Percentiles rank a stretch among this genome's conserved stretches.
These are phyloP conservation scores for Oncorhynchus tshawytscha DNA, from an alignment of 2,113 vertebrate species.

Conservation along the genomic window DNA sequence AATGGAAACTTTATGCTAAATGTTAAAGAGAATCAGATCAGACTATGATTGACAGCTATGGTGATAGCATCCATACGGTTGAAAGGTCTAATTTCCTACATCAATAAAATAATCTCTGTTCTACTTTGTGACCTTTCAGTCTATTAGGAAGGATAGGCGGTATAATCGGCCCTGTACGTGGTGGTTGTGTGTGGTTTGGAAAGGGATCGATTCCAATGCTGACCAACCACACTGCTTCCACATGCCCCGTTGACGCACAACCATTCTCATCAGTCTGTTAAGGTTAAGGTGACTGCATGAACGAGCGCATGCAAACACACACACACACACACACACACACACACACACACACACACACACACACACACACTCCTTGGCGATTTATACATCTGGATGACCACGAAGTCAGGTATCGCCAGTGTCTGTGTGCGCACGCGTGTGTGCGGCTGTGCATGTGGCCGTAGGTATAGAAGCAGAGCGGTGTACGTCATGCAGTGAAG, in stretches of 20 bases:
- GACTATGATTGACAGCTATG: not conserved
- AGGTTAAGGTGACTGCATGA: constrained; percentile 50
- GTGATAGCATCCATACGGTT: not conserved
- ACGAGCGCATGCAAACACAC: constrained; percentile 29
- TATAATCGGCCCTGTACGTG: not conserved
- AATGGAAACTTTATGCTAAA: not conserved
- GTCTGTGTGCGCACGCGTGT: not conserved
- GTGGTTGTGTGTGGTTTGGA: not conserved
- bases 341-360: not conserved
- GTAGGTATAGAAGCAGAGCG: too few relatives aligned
- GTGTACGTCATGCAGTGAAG: too few relatives aligned
- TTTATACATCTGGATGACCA: not conserved
- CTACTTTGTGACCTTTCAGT: not conserved
- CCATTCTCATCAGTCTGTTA: constrained; percentile 39
- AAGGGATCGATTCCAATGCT: not conserved
- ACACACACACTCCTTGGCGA: constrained; percentile 5
- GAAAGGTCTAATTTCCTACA: not conserved
- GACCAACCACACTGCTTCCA: not conserved
- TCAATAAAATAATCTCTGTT: not conserved
- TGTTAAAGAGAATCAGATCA: not conserved
- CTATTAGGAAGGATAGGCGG: not conserved
- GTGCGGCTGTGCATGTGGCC: not conserved
- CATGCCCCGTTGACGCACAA: not conserved
- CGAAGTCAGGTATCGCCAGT: not conserved
- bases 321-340: not conserved